Base-by-base conservation (phyloP, 2,113 vertebrate genomes). In the Shinisaurus crocodilurus region DNA sequence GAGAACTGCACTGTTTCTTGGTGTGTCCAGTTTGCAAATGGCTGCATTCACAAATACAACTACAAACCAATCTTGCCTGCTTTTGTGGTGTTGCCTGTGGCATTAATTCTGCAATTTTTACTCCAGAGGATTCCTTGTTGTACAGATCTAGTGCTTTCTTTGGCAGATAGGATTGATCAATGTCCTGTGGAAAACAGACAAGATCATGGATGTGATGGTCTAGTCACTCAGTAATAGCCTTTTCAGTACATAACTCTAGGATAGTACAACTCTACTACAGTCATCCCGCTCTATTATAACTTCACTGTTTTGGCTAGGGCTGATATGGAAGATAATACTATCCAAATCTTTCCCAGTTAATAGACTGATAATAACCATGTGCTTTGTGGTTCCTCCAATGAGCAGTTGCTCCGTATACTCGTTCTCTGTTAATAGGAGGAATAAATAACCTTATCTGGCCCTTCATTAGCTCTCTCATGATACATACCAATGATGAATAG, bases 121-220 rank as follows among this genome's bases (percentile, higher is more conserved):
- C 67, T n/a, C 87, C 89, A 27, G 43, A 50, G 0, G 45, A 37
- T 50, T 90, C 79, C n/a, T 84, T 79, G 9, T 29, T 82, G 76
- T 94, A 95, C 0, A 80, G 82, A 65, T 77, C 83, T 4, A 77
- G 72, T 75, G 85, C 82, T 43, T 94, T 87, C 27, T 67, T n/a
- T 29, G 95, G 90, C 32, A 96, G 87, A 69, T 89, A 93, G 34
- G 85, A 93, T 43, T 69, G 70, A 82, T 92, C 88, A n/a, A 88
- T 86, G 54, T 92, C 88, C 94, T 94, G 5, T 63, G 16, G 20
- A 37, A 81, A 40, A n/a, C 8, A 87, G 57, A 27, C 54, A 43
- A 29, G 23, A 10, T 20, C 34, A 65, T 20, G n/a, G 29, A 82
- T 75, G 20, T 65, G 43, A 79, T 79, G 86, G 48, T 29, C 0